phyloP scores from a whole-genome alignment of 2,113 vertebrate genomes.

The Hipposideros armiger region DNA sequence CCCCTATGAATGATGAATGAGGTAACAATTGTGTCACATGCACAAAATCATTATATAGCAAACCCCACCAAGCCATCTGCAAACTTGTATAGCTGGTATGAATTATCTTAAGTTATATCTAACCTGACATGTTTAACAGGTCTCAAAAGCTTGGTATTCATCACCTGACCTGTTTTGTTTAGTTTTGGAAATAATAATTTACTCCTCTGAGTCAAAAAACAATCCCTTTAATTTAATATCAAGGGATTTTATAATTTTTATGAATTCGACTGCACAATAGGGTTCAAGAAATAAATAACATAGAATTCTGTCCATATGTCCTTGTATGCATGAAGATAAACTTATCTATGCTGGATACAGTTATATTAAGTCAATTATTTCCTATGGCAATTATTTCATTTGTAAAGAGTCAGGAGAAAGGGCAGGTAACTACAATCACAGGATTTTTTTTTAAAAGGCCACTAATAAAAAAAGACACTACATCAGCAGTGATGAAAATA shows the following conservation, averaged over 20 bases:
- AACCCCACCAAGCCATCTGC: not conserved
- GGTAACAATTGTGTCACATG: not conserved
- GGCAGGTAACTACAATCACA: not conserved
- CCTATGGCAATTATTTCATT: not conserved
- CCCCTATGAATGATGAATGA: not conserved
- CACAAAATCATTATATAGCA: not conserved
- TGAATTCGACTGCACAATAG: not conserved
- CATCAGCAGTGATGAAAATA: slow-evolving; percentile 12
- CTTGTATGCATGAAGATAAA: not conserved
- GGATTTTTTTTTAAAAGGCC: not conserved
- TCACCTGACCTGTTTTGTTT: not conserved
- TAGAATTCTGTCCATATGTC: not conserved
- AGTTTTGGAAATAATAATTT: not conserved
- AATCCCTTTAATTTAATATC: not conserved
- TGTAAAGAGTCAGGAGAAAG: not conserved
- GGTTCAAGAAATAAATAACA: not conserved
- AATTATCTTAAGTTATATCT: not conserved
- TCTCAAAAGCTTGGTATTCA: not conserved
- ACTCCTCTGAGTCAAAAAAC: not conserved
- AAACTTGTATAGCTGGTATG: not conserved
- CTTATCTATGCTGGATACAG: not conserved
- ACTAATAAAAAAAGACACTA: not conserved
- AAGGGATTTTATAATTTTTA: not conserved
- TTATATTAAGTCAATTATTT: not conserved
- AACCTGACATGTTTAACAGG: not conserved